Evolutionary conservation across 1,140 invertebrate genomes (phyloP), one percentile per base, ranked within the genome.

Genomic region (Grapholita molesta): DNA sequence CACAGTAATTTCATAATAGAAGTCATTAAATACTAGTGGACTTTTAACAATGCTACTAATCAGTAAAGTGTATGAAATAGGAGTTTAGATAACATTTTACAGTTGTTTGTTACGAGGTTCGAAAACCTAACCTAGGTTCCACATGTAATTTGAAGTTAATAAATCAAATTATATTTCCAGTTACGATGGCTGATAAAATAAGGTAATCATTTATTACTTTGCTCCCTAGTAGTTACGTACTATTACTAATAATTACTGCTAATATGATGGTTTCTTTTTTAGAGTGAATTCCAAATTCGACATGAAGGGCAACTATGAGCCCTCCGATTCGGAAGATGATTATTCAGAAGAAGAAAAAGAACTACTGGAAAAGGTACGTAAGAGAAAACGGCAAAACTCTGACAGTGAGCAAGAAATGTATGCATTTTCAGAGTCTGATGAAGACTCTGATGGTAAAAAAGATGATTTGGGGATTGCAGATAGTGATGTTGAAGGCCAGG

Each of bases 401-500:
- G 93, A 93, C 8, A 94, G 93, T 78, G 95, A 95, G 81, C 94
- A 94, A 76, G 95, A 95, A 88, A 92, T 96, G 25, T 92, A 94
- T 75, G 93, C 85, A 9, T 94, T 96, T 71, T 94, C 94, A n/a
- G 93, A 93, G 15, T 92, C 93, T 35, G 93, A 93, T 33, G 92
- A 92, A 52, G 92, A 92, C 77, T 79, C 79, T 25, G 83, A 83
- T 25, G 70, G 76, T 28, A 82, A 85, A 70, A 82, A 74, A 71
- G 83, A 91, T 70, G 92, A 93, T 83, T 85, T 92, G 57, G 92
- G 85, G 66, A 89, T 92, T 70, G 94, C 94, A 21, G 93, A 95
- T 69, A 96, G 95, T 85, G 96, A 97, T 88, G 94, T 96, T 33
- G 96, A 97, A 87, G 95, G 94, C 0, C 93, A 94, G 75, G 89